Percentiles rank a stretch among this genome's conserved stretches.
These are phyloP conservation scores for Sebastes steindachneri DNA, from an alignment of 2,797 vertebrate genomes.

Conservation along the genomic window DNA sequence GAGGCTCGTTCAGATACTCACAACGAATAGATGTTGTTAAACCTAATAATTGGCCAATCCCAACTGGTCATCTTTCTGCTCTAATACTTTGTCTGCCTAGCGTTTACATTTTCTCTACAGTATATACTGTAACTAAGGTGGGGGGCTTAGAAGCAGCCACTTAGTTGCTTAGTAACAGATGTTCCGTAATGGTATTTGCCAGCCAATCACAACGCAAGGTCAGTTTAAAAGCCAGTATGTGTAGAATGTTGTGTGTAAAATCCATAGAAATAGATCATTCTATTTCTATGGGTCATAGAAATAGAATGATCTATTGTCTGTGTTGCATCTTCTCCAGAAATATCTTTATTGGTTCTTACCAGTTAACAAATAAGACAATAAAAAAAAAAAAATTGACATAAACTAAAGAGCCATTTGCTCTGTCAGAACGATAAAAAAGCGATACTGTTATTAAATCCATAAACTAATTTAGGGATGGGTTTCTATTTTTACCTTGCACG, in stretches of 20 bases:
- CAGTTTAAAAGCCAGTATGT: neutral
- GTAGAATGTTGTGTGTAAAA: neutral
- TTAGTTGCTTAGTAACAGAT: neutral
- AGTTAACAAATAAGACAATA: no score
- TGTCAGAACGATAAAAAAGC: accelerated
- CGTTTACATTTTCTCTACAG: neutral
- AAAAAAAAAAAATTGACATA: no score
- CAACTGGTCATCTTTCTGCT: neutral
- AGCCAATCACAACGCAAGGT: neutral
- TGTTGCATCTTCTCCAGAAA: no score
- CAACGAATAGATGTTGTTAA: neutral
- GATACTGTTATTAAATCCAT: no score
- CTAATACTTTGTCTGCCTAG: neutral
- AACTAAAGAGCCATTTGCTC: no score
- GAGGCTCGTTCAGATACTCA: neutral
- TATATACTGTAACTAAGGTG: neutral
- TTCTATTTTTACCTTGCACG: no score
- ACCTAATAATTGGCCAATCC: neutral
- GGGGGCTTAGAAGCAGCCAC: neutral
- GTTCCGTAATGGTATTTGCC: neutral
- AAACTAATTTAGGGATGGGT: no score
- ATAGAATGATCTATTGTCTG: no score
- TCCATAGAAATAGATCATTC: no score
- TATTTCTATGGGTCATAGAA: no score
- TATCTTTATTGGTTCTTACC: no score